Percentiles rank a stretch among this genome's conserved stretches.
Evolutionary conservation across 2,888 invertebrate genomes (phyloP).

Genomic region (Tineola bisselliella): DNA sequence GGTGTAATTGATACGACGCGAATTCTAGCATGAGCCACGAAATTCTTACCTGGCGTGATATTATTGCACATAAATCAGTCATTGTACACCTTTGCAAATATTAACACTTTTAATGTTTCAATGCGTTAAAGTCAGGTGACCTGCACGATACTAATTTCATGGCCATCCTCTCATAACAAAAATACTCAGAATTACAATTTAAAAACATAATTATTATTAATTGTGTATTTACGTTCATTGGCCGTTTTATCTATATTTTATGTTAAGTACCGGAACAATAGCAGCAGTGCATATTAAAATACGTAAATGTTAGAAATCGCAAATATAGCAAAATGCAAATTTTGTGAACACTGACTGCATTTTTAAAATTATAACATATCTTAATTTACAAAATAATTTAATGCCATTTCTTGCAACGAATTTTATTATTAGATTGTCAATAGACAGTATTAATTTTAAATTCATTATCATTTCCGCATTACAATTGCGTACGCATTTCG

Average conservation of each 20-base stretch:
- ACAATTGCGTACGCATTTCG: too few relatives aligned
- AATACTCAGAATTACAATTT: neutral
- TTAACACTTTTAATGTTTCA: neutral
- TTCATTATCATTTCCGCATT: too few relatives aligned
- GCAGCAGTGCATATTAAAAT: neutral
- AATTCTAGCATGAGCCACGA: neutral
- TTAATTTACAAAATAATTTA: neutral
- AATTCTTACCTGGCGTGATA: neutral
- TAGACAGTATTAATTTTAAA: too few relatives aligned
- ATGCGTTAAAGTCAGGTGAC: neutral
- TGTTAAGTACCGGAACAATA: neutral
- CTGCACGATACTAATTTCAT: neutral
- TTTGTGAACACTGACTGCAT: neutral
- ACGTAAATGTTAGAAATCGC: neutral
- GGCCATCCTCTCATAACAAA: neutral
- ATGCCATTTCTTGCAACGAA: too few relatives aligned
- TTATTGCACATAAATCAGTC: neutral
- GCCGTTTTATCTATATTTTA: neutral
- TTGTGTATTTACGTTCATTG: neutral
- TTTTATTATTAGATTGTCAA: too few relatives aligned
- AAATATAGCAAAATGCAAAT: neutral
- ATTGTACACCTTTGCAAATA: neutral
- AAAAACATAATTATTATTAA: neutral
- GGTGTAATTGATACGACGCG: neutral
- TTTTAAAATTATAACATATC: neutral